Conservation (phyloP, 1,140 invertebrate genomes). For the Eulimnadia texana region DNA sequence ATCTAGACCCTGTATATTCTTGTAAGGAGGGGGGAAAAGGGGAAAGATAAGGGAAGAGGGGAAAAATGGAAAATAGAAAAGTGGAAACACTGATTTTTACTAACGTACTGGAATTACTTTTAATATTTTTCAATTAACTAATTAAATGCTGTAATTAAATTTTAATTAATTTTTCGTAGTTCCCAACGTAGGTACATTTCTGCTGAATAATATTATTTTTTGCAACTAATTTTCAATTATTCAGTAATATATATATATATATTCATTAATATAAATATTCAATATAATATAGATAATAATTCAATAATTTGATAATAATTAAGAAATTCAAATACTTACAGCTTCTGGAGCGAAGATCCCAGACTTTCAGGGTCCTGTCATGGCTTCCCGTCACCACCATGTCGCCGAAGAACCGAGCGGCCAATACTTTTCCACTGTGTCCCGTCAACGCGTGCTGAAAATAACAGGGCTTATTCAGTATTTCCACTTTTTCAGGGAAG, state of each 20-base stretch:
- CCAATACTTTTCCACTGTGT: slow-evolving; percentile 88
- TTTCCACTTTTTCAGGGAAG: too few species aligned
- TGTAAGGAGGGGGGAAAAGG: too few species aligned
- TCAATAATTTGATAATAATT: not conserved
- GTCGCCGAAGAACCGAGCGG: slow-evolving; percentile 81
- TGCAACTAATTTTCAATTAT: too few species aligned
- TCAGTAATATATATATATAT: slow-evolving; percentile 11
- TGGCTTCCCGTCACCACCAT: slow-evolving; percentile 88
- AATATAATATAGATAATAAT: not conserved
- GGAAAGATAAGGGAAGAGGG: too few species aligned
- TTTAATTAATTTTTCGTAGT: not conserved
- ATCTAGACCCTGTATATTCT: too few species aligned
- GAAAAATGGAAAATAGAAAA: too few species aligned
- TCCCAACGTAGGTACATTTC: not conserved
- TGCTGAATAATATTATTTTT: too few species aligned
- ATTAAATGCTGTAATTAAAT: too few species aligned
- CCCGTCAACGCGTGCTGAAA: slow-evolving; percentile 90
- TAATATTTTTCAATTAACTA: too few species aligned
- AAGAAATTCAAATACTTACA: slow-evolving; percentile 50
- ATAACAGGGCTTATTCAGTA: too few species aligned
- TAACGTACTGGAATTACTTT: too few species aligned
- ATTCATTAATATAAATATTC: slow-evolving; percentile 7
- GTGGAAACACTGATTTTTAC: too few species aligned
- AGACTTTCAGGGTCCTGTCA: slow-evolving; percentile 91
- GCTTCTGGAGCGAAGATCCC: slow-evolving; percentile 82